A percentile compares a stretch with the other conserved stretches of the same genome.
These are phyloP conservation scores for Trachelus troglodyta DNA, from an alignment of 2,888 invertebrate species.

Conservation along the genomic window DNA sequence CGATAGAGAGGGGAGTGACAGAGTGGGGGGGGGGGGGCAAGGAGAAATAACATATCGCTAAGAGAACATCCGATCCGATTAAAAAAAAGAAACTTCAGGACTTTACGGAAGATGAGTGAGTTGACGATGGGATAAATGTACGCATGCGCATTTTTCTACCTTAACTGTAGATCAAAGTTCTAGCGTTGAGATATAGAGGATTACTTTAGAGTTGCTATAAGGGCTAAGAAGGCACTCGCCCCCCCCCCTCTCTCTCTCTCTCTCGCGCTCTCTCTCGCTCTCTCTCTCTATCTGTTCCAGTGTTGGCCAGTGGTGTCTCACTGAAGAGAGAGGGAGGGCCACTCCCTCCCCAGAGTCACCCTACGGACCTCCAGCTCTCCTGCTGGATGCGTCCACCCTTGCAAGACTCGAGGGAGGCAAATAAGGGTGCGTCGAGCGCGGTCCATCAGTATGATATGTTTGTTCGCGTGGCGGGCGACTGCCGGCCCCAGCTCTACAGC, in stretches of 20 bases:
- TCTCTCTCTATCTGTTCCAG: slow-evolving; percentile 57
- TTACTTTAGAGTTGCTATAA: background rate
- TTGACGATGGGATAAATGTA: background rate
- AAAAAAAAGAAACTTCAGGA: background rate
- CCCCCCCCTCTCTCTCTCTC: slow-evolving; percentile 52
- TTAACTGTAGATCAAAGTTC: background rate
- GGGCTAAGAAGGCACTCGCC: slow-evolving; percentile 1
- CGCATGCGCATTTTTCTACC: background rate
- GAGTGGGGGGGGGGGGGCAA: slow-evolving; percentile 7
- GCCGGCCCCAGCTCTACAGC: slow-evolving; percentile 66
- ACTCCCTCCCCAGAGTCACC: slow-evolving; percentile 50
- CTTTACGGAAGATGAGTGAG: background rate
- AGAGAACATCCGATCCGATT: background rate
- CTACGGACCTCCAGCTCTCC: slow-evolving; percentile 52
- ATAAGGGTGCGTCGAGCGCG: slow-evolving; percentile 31
- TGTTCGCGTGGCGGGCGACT: slow-evolving; percentile 47
- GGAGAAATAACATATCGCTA: background rate
- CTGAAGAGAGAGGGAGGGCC: slow-evolving; percentile 54
- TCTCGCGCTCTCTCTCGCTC: slow-evolving; percentile 38
- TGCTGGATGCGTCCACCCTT: slow-evolving; percentile 49
- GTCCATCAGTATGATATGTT: slow-evolving; percentile 51
- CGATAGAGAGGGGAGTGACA: slow-evolving; percentile 13
- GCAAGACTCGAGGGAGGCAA: slow-evolving; percentile 43
- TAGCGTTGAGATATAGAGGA: background rate
- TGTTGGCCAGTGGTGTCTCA: slow-evolving; percentile 62